Percentiles rank a stretch among this genome's conserved stretches.
phyloP scores from a whole-genome alignment of 2,113 vertebrate genomes.

The Peromyscus leucopus region DNA sequence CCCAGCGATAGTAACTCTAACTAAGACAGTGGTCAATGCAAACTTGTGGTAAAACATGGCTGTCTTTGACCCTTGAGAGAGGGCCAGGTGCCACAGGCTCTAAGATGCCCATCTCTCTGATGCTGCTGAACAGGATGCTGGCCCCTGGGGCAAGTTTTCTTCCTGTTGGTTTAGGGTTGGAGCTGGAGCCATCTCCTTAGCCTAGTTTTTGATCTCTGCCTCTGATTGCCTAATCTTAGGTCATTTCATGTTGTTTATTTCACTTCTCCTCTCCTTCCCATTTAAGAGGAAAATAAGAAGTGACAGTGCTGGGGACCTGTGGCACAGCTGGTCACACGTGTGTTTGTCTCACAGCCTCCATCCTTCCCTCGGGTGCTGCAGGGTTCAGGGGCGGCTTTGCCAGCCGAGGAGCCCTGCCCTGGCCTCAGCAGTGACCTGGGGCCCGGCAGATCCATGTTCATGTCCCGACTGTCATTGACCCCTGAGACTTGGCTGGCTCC shows the following conservation, averaged over 20 bases:
- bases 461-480: background rate
- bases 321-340: background rate
- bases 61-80: background rate
- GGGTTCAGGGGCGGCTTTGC: background rate
- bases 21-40: fast-evolving
- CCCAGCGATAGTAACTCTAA: background rate
- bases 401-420: background rate
- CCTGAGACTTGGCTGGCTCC: background rate
- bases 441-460: background rate
- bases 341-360: background rate
- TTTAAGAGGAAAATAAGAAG: background rate
- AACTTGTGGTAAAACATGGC: background rate
- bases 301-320: background rate
- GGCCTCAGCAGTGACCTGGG: background rate
- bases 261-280: background rate
- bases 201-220: background rate
- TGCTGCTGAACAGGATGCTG: fast-evolving
- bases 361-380: background rate
- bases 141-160: fast-evolving
- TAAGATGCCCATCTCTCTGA: too few relatives aligned
- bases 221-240: background rate
- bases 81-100: background rate
- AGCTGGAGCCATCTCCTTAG: background rate
- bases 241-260: background rate
- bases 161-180: background rate